Percentiles rank a stretch among this genome's conserved stretches.
Evolutionary conservation across 1,140 invertebrate genomes (phyloP).

Genomic region (Ceratina calcarata): DNA sequence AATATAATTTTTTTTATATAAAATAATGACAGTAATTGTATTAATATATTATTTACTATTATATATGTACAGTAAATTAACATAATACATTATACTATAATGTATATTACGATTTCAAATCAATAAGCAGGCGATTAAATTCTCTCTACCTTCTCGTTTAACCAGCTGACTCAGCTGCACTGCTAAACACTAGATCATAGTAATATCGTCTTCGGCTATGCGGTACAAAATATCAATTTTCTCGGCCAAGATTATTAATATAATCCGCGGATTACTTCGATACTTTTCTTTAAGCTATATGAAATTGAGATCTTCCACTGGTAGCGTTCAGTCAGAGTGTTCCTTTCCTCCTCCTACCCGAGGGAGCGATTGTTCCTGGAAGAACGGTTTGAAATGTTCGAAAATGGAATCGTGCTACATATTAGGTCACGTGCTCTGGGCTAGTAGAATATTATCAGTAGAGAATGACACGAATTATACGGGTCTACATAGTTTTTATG

Average conservation of each 20-base stretch:
- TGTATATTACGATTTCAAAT: not conserved
- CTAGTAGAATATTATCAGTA: conserved; percentile 14
- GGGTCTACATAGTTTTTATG: not conserved
- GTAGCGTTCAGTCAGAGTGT: conserved; percentile 31
- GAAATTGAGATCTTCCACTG: not conserved
- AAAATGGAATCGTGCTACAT: not conserved
- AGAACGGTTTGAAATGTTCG: conserved; percentile 32
- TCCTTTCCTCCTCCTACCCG: not conserved
- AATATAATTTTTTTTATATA: too few species aligned
- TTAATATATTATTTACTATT: too few species aligned
- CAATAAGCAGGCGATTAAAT: not conserved
- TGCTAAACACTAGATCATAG: not conserved
- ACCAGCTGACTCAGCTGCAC: not conserved
- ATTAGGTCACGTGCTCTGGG: conserved; percentile 3
- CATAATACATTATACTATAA: not conserved
- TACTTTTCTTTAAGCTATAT: not conserved
- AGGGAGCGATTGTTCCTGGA: conserved; percentile 28
- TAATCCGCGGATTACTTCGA: conserved; percentile 1
- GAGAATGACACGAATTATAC: not conserved
- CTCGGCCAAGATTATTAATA: conserved; percentile 13
- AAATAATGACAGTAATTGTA: too few species aligned
- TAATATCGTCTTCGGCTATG: conserved; percentile 10
- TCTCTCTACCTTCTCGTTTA: not conserved
- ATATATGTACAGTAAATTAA: too few species aligned
- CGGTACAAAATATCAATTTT: not conserved